Conservation (phyloP, 2,888 invertebrate species). For the Lycophotia porphyrea region DNA sequence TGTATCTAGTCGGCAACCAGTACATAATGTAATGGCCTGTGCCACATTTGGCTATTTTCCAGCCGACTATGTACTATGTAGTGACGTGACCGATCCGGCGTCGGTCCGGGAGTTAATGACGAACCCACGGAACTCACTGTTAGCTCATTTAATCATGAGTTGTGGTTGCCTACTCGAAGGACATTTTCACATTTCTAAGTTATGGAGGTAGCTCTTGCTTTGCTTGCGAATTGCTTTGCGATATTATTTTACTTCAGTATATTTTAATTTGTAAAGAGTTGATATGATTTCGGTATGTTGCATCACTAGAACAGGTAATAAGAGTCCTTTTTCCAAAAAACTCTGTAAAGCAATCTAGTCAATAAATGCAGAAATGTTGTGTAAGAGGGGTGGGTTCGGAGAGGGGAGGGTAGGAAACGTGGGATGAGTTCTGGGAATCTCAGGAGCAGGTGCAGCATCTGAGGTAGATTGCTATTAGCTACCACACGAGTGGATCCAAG, state of each 20-base stretch:
- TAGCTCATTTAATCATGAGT: conserved; percentile 29
- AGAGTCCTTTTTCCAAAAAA: neutral
- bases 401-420: neutral
- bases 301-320: neutral
- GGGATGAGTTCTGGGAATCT: conserved; percentile 5
- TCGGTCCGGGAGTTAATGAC: conserved; percentile 46
- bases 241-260: neutral
- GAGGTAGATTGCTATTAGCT: conserved; percentile 32
- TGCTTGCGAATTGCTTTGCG: conserved; percentile 13
- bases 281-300: neutral
- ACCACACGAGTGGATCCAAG: conserved; percentile 1
- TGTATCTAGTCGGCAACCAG: conserved; percentile 55
- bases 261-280: neutral
- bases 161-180: neutral
- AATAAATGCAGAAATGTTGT: conserved; percentile 17
- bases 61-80: conserved; percentile 49
- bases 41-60: conserved; percentile 66
- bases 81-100: conserved; percentile 49
- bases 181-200: conserved; percentile 1
- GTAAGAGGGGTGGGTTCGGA: neutral
- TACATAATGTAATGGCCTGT: conserved; percentile 53
- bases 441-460: conserved; percentile 34
- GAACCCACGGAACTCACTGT: conserved; percentile 59
- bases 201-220: neutral
- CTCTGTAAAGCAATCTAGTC: conserved; percentile 1